A percentile compares a stretch with the other conserved stretches of the same genome.
phyloP scores from a whole-genome alignment of 2,113 vertebrate species.

The Suricata suricatta region DNA sequence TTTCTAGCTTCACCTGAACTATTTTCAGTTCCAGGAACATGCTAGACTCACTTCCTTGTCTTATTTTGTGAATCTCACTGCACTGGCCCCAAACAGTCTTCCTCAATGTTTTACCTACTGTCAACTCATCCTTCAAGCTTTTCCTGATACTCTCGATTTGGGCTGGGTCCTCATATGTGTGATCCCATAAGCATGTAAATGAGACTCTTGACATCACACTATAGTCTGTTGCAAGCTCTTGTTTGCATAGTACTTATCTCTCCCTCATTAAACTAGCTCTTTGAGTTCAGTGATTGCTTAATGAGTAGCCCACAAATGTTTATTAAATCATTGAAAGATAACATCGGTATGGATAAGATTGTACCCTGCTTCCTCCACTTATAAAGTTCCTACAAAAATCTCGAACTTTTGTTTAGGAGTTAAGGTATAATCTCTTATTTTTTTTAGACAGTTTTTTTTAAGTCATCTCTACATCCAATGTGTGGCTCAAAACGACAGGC shows the following conservation, averaged over 20 bases:
- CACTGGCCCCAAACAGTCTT: background rate
- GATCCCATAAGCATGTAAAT: background rate
- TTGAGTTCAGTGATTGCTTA: background rate
- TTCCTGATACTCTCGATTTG: background rate
- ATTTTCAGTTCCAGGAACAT: background rate
- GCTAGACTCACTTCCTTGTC: background rate
- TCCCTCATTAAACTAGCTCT: background rate
- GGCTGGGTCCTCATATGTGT: background rate
- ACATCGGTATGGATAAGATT: background rate
- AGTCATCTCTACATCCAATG: background rate
- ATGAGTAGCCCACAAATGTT: background rate
- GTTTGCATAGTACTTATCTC: background rate
- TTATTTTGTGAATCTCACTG: background rate
- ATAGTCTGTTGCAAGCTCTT: background rate
- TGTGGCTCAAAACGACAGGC: background rate
- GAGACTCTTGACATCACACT: background rate
- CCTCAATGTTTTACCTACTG: background rate
- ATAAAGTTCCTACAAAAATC: background rate
- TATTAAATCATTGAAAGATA: constrained; percentile 7
- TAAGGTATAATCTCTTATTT: background rate
- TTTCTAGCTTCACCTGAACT: background rate
- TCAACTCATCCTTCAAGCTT: background rate
- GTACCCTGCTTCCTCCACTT: background rate
- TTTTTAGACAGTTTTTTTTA: background rate
- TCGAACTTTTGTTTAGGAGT: background rate